Evolutionary conservation across 92 coral and sea anemone species (phyloP).

Genomic region (Siderastrea siderea): DNA sequence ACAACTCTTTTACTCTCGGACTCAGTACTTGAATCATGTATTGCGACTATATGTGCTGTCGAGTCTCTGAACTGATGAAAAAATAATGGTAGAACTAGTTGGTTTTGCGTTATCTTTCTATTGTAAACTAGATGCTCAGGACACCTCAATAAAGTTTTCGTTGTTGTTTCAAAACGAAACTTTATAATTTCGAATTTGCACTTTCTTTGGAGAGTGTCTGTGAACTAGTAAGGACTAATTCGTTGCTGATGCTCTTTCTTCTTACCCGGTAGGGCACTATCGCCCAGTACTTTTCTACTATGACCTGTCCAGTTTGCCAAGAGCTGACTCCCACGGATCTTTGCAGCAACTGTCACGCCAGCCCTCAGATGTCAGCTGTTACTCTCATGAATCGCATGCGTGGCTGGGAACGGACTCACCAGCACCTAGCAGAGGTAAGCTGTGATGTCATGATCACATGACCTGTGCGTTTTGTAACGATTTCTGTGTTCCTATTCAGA

Average conservation of each 20-base stretch:
- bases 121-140: too few species aligned
- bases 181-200: too few species aligned
- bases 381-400: conserved; percentile 78
- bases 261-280: conserved; percentile 78
- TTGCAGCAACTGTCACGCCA: conserved; percentile 72
- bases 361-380: conserved; percentile 83
- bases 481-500: conserved; percentile 46
- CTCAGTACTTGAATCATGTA: too few species aligned
- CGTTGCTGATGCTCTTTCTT: too few species aligned
- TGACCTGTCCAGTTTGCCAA: conserved; percentile 95
- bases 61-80: too few species aligned
- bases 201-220: too few species aligned
- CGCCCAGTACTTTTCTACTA: conserved; percentile 93
- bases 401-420: conserved; percentile 84
- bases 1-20: too few species aligned
- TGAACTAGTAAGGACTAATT: not conserved
- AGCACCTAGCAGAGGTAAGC: conserved; percentile 85
- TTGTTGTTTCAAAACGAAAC: too few species aligned
- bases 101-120: too few species aligned
- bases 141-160: too few species aligned
- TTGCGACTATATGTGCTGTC: too few species aligned
- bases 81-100: too few species aligned
- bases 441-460: not conserved
- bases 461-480: not conserved
- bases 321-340: conserved; percentile 82